phyloP scores from a whole-genome alignment of 2,113 vertebrate species.

The Sclerurus mexicanus region DNA sequence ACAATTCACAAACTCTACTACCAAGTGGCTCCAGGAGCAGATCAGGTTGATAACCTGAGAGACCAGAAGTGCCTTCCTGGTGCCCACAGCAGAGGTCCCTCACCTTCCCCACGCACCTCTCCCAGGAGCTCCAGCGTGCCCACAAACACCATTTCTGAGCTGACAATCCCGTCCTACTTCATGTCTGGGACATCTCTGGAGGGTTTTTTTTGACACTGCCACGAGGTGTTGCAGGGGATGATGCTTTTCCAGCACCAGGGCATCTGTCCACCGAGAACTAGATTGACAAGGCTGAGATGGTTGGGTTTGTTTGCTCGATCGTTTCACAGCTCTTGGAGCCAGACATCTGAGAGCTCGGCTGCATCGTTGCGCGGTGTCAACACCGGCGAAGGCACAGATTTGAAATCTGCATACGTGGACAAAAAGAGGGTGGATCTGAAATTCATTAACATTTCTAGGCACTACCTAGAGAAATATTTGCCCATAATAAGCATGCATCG shows the following conservation, averaged over 20 bases:
- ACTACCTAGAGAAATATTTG: slow-evolving; percentile 15
- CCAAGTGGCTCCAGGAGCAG: not conserved
- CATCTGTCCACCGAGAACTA: slow-evolving; percentile 36
- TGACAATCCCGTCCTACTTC: not conserved
- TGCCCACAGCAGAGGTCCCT: not conserved
- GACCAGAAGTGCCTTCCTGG: not conserved
- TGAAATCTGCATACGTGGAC: slow-evolving; percentile 55
- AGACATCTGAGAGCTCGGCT: slow-evolving; percentile 49
- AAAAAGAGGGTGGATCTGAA: slow-evolving; percentile 19
- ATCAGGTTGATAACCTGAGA: not conserved
- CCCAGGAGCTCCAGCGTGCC: not conserved
- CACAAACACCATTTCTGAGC: rapidly evolving
- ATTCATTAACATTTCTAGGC: slow-evolving; percentile 35
- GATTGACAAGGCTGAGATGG: slow-evolving; percentile 44
- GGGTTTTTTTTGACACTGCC: not conserved
- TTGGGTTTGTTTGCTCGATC: slow-evolving; percentile 30
- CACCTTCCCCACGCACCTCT: rapidly evolving
- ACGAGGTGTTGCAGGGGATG: not conserved
- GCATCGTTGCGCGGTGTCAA: slow-evolving; percentile 30
- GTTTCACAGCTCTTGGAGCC: slow-evolving; percentile 39
- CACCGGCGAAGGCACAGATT: slow-evolving; percentile 22
- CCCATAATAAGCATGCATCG: not conserved
- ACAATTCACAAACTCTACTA: not conserved
- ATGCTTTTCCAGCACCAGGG: not conserved
- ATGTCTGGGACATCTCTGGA: not conserved